phyloP scores from a whole-genome alignment of 2,888 invertebrate genomes.

The Xestia rhomboidea region DNA sequence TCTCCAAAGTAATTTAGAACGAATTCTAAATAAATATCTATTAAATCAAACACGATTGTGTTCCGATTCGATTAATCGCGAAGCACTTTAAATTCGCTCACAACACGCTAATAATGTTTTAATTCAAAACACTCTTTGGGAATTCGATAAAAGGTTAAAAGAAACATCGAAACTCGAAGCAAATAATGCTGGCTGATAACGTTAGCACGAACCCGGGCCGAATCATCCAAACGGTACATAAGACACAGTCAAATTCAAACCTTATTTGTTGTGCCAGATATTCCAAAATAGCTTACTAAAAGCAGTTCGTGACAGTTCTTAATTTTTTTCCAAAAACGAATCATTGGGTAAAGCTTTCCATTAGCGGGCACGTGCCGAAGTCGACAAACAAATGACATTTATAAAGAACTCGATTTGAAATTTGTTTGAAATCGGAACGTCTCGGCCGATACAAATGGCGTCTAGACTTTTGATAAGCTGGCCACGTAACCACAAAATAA shows the following conservation, averaged over 20 bases:
- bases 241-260: slow-evolving; percentile 62
- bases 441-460: slow-evolving; percentile 84
- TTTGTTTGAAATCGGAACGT: slow-evolving; percentile 86
- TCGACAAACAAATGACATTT: slow-evolving; percentile 88
- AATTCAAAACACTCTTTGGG: slow-evolving; percentile 84
- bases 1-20: slow-evolving; percentile 48
- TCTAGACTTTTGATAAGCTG: slow-evolving; percentile 86
- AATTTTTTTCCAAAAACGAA: slow-evolving; percentile 81
- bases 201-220: slow-evolving; percentile 75
- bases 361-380: slow-evolving; percentile 89
- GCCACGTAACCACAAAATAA: slow-evolving; percentile 60
- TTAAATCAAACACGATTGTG: slow-evolving; percentile 65
- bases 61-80: slow-evolving; percentile 78
- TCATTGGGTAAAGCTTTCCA: slow-evolving; percentile 86
- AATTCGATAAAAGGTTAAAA: slow-evolving; percentile 85
- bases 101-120: slow-evolving; percentile 86
- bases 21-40: slow-evolving; percentile 64
- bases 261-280: slow-evolving; percentile 51
- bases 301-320: slow-evolving; percentile 77
- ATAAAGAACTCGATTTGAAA: slow-evolving; percentile 86
- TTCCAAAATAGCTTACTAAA: slow-evolving; percentile 52
- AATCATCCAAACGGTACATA: slow-evolving; percentile 67
- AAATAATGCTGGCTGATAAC: slow-evolving; percentile 86
- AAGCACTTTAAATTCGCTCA: slow-evolving; percentile 84
- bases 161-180: slow-evolving; percentile 84